Base-by-base conservation (phyloP, 2,888 invertebrate species). In the Dicyrtomina minuta region DNA sequence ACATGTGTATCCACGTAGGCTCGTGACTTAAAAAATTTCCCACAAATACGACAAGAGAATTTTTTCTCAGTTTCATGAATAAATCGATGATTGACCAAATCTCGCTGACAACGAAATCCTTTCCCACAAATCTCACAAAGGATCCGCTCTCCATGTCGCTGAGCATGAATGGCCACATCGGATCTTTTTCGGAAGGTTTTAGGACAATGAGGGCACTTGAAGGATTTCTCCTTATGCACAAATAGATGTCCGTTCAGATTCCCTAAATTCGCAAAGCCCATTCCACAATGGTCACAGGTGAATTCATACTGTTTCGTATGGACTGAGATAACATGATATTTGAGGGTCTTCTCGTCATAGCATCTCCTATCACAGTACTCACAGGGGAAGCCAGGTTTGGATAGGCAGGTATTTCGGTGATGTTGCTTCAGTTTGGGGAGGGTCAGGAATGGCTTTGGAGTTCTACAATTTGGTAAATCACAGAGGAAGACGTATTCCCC, bases 1-100 rank as follows among this genome's bases (percentile, higher is more conserved):
- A 62, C 24, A 20, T 62, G 62, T 12, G 44, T 62, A 12, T 44
- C 13, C n/a, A 62, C 62, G 27, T 62, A 62, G 5, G 43, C 46
- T 46, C 26, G 44, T n/a, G 46, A 44, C 24, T 24, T 8, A 62
- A 62, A 62, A 8, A 62, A 49, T 46, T 62, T 62, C 1, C 17
- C n/a, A 49, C 62, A 62, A 24, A 46, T 24, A 2, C 22, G 62
- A 49, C 62, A 62, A 1, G 62, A 46, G 8, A 24, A 26, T 4
- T 43, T 15, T 22, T 62, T 62, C 3, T 44, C 26, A 46, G 4
- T 44, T 24, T 44, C 46, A 24, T 62, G 62, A 13, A 43, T 22
- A 2, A 46, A 24, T 6, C 24, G 17, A 41, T 62, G 62, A 13
- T 22, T 20, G 2, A 15, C 20, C 27, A 62, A 24, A 15, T 62